Conservation (phyloP, 2,797 vertebrate species). For the Sebastes aleutianus region DNA sequence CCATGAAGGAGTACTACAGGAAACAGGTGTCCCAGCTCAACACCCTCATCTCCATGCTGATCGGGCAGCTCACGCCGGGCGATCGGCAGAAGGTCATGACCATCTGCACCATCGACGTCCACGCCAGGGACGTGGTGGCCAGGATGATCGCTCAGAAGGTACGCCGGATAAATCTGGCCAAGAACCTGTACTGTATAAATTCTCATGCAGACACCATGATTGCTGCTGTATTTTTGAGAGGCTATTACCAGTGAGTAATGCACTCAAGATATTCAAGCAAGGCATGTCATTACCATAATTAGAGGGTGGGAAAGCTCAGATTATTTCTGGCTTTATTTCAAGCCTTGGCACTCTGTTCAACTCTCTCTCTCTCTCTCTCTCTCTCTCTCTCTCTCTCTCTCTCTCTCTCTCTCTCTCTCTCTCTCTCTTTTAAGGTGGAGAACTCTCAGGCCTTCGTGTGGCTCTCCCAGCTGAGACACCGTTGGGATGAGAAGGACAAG, state of each 20-base stretch:
- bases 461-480: constrained; percentile 95
- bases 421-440: constrained; percentile 84
- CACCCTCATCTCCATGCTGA: constrained; percentile 91
- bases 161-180: background rate
- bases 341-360: background rate
- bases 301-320: constrained; percentile 25
- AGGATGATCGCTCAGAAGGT: constrained; percentile 95
- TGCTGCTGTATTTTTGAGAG: constrained; percentile 25
- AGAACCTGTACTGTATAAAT: background rate
- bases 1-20: constrained; percentile 93
- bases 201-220: background rate
- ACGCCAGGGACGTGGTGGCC: constrained; percentile 94
- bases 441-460: constrained; percentile 93
- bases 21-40: constrained; percentile 90
- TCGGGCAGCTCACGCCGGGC: constrained; percentile 89
- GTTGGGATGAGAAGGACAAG: constrained; percentile 88
- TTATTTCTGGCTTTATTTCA: constrained; percentile 29
- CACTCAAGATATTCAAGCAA: constrained; percentile 30
- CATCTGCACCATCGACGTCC: constrained; percentile 96
- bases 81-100: constrained; percentile 98
- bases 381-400: background rate
- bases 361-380: background rate
- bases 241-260: constrained; percentile 44
- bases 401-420: background rate
- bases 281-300: constrained; percentile 53